phyloP scores from a whole-genome alignment of 2,888 invertebrate species.

The Cosmia pyralina region DNA sequence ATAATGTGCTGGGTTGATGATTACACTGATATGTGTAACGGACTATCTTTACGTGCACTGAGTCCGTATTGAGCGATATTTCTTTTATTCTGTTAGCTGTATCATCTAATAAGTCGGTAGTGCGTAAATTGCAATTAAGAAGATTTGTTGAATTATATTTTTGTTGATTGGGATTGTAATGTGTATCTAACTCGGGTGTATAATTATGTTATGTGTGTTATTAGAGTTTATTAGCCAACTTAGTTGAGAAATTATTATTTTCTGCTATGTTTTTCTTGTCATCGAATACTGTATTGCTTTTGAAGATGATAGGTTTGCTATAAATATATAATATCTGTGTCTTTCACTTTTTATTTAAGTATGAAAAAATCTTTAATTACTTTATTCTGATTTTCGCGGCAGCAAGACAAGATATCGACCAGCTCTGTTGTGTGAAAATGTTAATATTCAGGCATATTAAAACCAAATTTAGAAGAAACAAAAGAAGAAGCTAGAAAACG shows the following conservation, averaged over 20 bases:
- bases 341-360: not conserved
- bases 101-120: conserved; percentile 61
- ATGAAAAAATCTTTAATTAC: conserved; percentile 42
- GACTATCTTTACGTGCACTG: conserved; percentile 80
- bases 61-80: conserved; percentile 63
- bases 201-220: conserved; percentile 31
- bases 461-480: not conserved
- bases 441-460: not conserved
- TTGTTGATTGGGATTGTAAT: conserved; percentile 40
- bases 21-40: conserved; percentile 85
- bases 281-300: not conserved
- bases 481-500: conserved; percentile 2
- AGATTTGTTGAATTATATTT: conserved; percentile 40
- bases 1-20: conserved; percentile 78
- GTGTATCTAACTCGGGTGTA: conserved; percentile 23
- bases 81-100: conserved; percentile 58
- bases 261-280: not conserved
- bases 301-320: not conserved
- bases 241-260: conserved; percentile 14
- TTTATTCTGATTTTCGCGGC: not conserved
- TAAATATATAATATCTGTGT: not conserved
- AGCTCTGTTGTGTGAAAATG: not conserved
- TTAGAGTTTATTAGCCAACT: conserved; percentile 24
- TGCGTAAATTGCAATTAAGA: conserved; percentile 53
- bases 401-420: not conserved